These are phyloP conservation scores for Taenioides sp. DNA, from an alignment of 2,797 vertebrate genomes.

Conservation along the genomic window DNA sequence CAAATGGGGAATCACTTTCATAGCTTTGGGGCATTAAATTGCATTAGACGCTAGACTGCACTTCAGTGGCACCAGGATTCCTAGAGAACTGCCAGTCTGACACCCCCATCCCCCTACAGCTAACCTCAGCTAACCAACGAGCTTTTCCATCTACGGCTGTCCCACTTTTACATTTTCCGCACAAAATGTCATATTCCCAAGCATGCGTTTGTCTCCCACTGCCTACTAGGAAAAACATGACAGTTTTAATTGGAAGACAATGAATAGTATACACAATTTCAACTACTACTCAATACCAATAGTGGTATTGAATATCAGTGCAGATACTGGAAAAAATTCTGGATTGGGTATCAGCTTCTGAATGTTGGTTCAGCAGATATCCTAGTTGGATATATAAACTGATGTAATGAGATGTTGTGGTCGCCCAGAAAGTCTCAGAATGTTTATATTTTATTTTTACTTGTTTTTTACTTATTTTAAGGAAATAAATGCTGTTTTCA, in stretches of 20 bases:
- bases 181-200: constrained; percentile 22
- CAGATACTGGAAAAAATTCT: too few species aligned
- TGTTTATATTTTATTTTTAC: too few species aligned
- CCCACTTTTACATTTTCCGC: constrained; percentile 24
- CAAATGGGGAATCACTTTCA: constrained; percentile 54
- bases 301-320: too few species aligned
- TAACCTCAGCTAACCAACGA: constrained; percentile 33
- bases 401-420: too few species aligned
- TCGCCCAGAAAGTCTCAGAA: too few species aligned
- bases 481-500: too few species aligned
- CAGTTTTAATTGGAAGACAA: background rate
- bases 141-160: constrained; percentile 34
- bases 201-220: background rate
- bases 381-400: too few species aligned
- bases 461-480: too few species aligned
- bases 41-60: constrained; percentile 66
- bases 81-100: constrained; percentile 42
- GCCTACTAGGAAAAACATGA: background rate
- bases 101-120: constrained; percentile 27
- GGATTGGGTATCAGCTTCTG: too few species aligned
- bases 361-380: too few species aligned
- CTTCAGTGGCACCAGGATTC: constrained; percentile 58
- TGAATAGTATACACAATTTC: background rate
- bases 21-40: constrained; percentile 63
- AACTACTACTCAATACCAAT: too few species aligned